Conservation (phyloP, 2,888 invertebrate genomes). For the Fragum whitleyi region DNA sequence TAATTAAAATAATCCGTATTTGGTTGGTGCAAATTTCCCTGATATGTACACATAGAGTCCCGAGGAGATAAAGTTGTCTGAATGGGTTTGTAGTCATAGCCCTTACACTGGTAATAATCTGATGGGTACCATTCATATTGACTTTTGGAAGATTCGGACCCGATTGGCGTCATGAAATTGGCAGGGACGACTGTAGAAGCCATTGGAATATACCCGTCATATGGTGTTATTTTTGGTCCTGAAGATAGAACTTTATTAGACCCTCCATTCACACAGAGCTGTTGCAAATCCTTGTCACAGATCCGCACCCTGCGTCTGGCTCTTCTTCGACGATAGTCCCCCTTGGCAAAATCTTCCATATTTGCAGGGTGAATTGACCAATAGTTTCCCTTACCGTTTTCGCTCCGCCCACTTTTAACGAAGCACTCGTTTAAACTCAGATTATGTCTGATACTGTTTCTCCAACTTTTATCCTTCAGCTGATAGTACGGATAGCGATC, state of each 20-base stretch:
- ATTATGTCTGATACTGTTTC: constrained; percentile 98
- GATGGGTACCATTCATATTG: constrained; percentile 34
- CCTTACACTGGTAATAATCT: neutral
- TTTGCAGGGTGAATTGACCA: constrained; percentile 99
- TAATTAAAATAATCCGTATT: constrained; percentile 15
- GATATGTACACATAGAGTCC: constrained; percentile 2
- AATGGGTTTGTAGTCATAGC: neutral
- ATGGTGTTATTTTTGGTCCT: constrained; percentile 3
- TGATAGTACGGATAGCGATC: constrained; percentile 96
- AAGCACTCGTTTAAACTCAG: constrained; percentile 98
- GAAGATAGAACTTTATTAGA: constrained; percentile 19
- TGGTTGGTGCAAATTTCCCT: neutral
- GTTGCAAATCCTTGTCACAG: constrained; percentile 68
- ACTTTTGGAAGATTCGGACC: constrained; percentile 35
- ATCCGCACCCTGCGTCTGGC: constrained; percentile 98
- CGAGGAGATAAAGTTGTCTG: neutral
- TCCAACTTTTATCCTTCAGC: constrained; percentile 89
- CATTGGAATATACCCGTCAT: constrained; percentile 66
- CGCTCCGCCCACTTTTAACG: constrained; percentile 97
- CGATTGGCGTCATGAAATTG: constrained; percentile 50
- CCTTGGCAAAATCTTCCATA: constrained; percentile 97
- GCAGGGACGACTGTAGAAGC: constrained; percentile 49
- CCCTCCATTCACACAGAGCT: constrained; percentile 36
- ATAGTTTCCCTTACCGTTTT: constrained; percentile 99
- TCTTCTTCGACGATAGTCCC: constrained; percentile 97